Conservation (phyloP, 2,797 vertebrate species). For the Lacerta bilineata region DNA sequence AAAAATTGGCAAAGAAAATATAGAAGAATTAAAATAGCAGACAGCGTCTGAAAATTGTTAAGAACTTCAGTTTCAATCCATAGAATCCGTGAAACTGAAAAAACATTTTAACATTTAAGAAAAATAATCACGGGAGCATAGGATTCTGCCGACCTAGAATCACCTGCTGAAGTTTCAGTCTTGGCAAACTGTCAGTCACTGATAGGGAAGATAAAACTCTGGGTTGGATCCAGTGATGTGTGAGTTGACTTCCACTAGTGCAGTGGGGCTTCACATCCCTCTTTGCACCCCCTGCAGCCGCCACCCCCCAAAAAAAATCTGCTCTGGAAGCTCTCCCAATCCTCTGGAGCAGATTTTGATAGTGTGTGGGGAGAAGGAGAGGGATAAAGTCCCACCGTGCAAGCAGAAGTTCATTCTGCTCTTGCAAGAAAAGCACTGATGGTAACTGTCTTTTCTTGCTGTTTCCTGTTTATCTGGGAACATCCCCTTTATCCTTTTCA, state of each 20-base stretch:
- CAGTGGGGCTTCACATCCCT: too few relatives aligned
- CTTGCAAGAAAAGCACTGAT: too few relatives aligned
- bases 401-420: too few relatives aligned
- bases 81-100: slow-evolving; percentile 16
- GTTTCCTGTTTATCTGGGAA: neutral
- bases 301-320: too few relatives aligned
- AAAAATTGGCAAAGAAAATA: neutral
- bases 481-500: neutral
- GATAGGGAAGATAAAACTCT: neutral
- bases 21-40: slow-evolving; percentile 54
- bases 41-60: neutral
- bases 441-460: neutral
- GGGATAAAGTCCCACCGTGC: too few relatives aligned
- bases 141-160: neutral
- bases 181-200: neutral
- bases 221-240: too few relatives aligned
- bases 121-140: neutral
- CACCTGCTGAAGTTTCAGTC: neutral
- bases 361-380: too few relatives aligned
- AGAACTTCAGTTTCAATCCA: neutral
- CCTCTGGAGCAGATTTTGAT: too few relatives aligned
- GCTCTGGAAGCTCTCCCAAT: too few relatives aligned
- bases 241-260: too few relatives aligned
- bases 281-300: too few relatives aligned
- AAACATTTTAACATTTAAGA: neutral